These are phyloP conservation scores for Operophtera brumata DNA, from an alignment of 2,888 invertebrate genomes.

Conservation along the genomic window DNA sequence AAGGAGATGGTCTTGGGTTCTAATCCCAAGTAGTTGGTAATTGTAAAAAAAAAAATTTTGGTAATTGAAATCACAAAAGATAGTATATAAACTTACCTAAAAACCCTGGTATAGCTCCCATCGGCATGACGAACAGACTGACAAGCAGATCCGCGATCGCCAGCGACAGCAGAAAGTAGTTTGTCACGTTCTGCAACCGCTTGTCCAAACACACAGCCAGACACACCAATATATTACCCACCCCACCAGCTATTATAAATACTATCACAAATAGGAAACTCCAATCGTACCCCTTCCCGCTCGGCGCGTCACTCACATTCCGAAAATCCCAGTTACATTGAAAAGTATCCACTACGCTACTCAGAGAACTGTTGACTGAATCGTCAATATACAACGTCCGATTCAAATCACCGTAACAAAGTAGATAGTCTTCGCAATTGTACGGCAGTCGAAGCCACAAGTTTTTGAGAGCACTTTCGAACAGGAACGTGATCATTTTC, in stretches of 20 bases:
- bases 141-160: slow-evolving; percentile 97
- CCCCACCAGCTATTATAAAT: slow-evolving; percentile 92
- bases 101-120: slow-evolving; percentile 96
- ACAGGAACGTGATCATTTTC: slow-evolving; percentile 61
- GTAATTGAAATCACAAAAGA: too few relatives aligned
- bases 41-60: neutral
- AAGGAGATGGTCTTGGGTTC: too few relatives aligned
- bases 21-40: too few relatives aligned
- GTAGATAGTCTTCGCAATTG: slow-evolving; percentile 58
- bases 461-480: slow-evolving; percentile 67
- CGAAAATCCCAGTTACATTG: slow-evolving; percentile 64
- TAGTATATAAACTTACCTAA: slow-evolving; percentile 93
- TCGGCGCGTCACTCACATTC: slow-evolving; percentile 46
- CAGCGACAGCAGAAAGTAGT: slow-evolving; percentile 95
- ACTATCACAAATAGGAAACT: slow-evolving; percentile 90
- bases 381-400: slow-evolving; percentile 64
- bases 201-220: slow-evolving; percentile 95
- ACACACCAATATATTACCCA: slow-evolving; percentile 96
- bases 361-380: slow-evolving; percentile 42
- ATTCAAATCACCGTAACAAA: slow-evolving; percentile 60
- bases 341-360: slow-evolving; percentile 51
- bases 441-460: slow-evolving; percentile 68
- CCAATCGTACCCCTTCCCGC: slow-evolving; percentile 84
- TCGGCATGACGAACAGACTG: slow-evolving; percentile 96
- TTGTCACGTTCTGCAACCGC: slow-evolving; percentile 95